A percentile compares a stretch with the other conserved stretches of the same genome.
phyloP scores from a whole-genome alignment of 2,888 invertebrate genomes.

The Uloborus plumipes region DNA sequence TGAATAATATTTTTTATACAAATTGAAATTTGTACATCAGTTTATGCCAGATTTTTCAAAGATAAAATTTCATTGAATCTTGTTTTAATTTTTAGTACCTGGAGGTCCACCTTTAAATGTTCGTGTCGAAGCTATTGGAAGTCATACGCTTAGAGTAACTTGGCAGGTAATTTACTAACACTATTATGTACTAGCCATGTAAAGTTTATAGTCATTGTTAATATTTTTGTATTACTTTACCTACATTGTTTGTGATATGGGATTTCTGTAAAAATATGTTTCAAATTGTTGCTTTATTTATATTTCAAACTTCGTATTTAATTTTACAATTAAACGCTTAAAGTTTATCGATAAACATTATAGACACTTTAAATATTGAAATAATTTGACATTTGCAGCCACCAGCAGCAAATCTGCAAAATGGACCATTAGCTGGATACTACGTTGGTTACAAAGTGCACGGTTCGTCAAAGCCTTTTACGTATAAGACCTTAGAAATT shows the following conservation, averaged over 20 bases:
- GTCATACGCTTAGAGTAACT: slow-evolving; percentile 70
- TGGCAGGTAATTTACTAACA: slow-evolving; percentile 70
- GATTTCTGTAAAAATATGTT: no score
- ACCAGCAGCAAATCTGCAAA: slow-evolving; percentile 28
- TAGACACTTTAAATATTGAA: no score
- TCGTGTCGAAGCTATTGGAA: slow-evolving; percentile 69
- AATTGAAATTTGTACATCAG: no score
- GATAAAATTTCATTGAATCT: no score
- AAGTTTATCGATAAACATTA: no score
- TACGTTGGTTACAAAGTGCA: slow-evolving; percentile 71
- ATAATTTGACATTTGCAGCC: slow-evolving; percentile 59
- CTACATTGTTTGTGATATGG: no score
- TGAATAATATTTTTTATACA: no score
- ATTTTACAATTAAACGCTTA: no score
- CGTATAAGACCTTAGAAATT: slow-evolving; percentile 69
- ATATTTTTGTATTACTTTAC: neutral
- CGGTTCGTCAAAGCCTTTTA: slow-evolving; percentile 70
- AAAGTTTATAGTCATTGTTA: neutral
- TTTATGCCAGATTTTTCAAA: no score
- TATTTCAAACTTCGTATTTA: no score
- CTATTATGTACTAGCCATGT: no score
- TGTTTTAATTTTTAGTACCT: slow-evolving; percentile 66
- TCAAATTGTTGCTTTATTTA: no score
- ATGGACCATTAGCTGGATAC: slow-evolving; percentile 70
- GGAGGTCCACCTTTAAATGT: slow-evolving; percentile 70